Percentiles rank a stretch among this genome's conserved stretches.
These are phyloP conservation scores for Dendrolimus houi DNA, from an alignment of 2,888 invertebrate genomes.

Conservation along the genomic window DNA sequence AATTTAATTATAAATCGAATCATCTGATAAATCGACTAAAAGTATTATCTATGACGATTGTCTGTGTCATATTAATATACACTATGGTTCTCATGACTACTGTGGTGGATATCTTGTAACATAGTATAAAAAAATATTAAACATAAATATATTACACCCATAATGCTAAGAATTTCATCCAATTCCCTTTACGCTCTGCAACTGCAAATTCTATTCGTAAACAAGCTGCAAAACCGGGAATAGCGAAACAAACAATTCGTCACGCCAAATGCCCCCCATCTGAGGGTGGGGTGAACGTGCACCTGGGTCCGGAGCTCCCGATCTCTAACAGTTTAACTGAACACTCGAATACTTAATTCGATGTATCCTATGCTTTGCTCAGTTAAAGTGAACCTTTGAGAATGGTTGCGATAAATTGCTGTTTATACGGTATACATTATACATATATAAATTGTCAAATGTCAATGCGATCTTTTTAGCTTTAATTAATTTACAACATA, in stretches of 20 bases:
- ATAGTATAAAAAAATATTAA: too few relatives aligned
- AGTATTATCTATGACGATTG: too few relatives aligned
- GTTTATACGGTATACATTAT: conserved; percentile 69
- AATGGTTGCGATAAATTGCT: conserved; percentile 59
- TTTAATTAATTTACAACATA: too few relatives aligned
- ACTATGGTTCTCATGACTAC: too few relatives aligned
- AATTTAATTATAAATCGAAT: too few relatives aligned
- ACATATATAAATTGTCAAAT: conserved; percentile 36
- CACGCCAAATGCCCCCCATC: conserved; percentile 30
- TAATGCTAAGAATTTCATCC: conserved; percentile 1
- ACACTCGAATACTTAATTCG: conserved; percentile 7
- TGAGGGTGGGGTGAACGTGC: conserved; percentile 22
- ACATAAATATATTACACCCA: not conserved
- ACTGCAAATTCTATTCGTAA: conserved; percentile 43
- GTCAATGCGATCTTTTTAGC: too few relatives aligned
- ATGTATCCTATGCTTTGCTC: conserved; percentile 15
- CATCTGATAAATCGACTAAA: too few relatives aligned
- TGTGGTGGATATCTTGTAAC: too few relatives aligned
- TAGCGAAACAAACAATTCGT: conserved; percentile 59
- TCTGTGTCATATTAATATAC: too few relatives aligned
- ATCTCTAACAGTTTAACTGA: conserved; percentile 1
- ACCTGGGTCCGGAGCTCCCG: conserved; percentile 41
- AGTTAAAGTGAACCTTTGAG: conserved; percentile 32
- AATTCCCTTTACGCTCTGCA: conserved; percentile 28
- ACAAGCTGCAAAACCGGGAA: conserved; percentile 31